phyloP scores from a whole-genome alignment of 2,113 vertebrate species.

The Camarhynchus parvulus region DNA sequence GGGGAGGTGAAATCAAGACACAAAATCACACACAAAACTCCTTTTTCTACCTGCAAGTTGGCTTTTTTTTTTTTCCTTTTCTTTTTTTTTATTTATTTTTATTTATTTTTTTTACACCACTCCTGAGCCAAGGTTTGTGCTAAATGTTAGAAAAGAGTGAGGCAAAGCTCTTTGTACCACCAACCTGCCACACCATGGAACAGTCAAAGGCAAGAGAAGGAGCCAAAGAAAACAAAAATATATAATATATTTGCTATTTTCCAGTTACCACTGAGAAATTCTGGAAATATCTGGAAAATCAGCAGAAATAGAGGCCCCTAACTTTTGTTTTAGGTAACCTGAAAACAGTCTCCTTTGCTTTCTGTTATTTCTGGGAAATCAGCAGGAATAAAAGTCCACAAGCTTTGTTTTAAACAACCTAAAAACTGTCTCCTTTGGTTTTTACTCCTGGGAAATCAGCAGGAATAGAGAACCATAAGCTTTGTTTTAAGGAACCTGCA shows the following conservation, averaged over 20 bases:
- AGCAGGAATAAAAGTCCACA: neutral
- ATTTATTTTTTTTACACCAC: neutral
- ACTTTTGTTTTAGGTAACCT: neutral
- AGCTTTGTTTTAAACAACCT: neutral
- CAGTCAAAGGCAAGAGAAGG: neutral
- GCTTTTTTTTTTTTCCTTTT: no score
- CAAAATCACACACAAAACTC: neutral
- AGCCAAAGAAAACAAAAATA: neutral
- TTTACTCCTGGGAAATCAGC: neutral
- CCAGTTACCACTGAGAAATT: neutral
- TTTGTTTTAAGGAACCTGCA: neutral
- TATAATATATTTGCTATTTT: neutral
- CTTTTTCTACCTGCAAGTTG: neutral
- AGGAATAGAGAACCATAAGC: fast-evolving
- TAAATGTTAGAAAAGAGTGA: neutral
- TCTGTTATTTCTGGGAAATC: neutral
- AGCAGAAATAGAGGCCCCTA: neutral
- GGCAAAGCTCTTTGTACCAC: neutral
- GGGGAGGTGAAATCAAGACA: neutral
- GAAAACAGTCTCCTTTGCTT: neutral
- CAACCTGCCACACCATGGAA: neutral
- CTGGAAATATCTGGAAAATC: neutral
- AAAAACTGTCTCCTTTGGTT: neutral
- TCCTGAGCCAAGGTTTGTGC: neutral
- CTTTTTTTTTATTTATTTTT: no score